Conservation (phyloP, 2,888 invertebrate species). For the Dolichomitus sp. region DNA sequence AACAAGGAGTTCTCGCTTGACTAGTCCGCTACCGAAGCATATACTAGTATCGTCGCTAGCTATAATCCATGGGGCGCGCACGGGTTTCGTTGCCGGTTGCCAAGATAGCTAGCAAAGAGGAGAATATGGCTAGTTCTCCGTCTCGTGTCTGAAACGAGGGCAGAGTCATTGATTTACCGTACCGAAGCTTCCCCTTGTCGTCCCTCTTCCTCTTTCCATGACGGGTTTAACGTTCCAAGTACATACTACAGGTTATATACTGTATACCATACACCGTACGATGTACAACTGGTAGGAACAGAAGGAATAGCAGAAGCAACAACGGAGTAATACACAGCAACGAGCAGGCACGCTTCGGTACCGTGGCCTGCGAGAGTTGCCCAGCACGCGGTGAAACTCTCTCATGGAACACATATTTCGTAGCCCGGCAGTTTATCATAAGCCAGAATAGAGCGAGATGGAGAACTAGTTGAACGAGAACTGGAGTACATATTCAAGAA, state of each 20-base stretch:
- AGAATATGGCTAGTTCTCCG: slow-evolving; percentile 42
- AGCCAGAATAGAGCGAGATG: slow-evolving; percentile 33
- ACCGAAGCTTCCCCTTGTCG: slow-evolving; percentile 48
- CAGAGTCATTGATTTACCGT: slow-evolving; percentile 72
- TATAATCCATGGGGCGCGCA: slow-evolving; percentile 47
- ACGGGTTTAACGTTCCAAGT: slow-evolving; percentile 39
- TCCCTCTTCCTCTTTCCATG: slow-evolving; percentile 34
- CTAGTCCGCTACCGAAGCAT: slow-evolving; percentile 26
- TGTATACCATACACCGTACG: slow-evolving; percentile 33
- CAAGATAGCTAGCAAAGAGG: slow-evolving; percentile 48
- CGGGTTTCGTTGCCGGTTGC: slow-evolving; percentile 34
- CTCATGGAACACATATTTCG: slow-evolving; percentile 53
- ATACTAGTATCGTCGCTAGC: slow-evolving; percentile 34
- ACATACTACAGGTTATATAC: slow-evolving; percentile 15
- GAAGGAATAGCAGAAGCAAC: slow-evolving; percentile 39
- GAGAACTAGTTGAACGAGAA: slow-evolving; percentile 25
- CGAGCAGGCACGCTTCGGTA: slow-evolving; percentile 48
- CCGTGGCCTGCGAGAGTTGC: slow-evolving; percentile 22
- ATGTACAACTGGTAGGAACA: slow-evolving; percentile 50
- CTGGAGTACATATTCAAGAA: slow-evolving; percentile 25
- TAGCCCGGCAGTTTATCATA: slow-evolving; percentile 60
- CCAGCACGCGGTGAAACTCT: slow-evolving; percentile 53
- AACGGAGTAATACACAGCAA: slow-evolving; percentile 16
- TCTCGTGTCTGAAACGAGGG: slow-evolving; percentile 64
- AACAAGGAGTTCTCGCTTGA: slow-evolving; percentile 42